Evolutionary conservation across 2,888 invertebrate genomes (phyloP).

Genomic region (Tanaodytes sp.): DNA sequence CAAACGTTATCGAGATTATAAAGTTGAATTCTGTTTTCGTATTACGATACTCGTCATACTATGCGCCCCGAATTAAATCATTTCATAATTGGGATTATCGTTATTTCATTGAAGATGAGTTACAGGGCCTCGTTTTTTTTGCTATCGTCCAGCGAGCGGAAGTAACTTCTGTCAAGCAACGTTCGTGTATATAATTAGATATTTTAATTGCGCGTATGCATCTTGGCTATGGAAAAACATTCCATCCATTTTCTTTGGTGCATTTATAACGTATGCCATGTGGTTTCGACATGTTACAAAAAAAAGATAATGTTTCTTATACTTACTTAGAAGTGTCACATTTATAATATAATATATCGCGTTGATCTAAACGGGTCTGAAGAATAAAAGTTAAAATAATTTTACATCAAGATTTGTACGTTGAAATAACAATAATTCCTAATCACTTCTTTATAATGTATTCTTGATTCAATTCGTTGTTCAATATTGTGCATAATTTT

Average conservation of each 20-base stretch:
- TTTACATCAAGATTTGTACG: no score
- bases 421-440: no score
- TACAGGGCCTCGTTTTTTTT: slow-evolving; percentile 35
- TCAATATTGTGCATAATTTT: not conserved
- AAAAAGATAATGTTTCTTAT: no score
- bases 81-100: slow-evolving; percentile 46
- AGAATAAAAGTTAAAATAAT: no score
- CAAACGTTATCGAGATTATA: slow-evolving; percentile 47
- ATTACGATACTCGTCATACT: slow-evolving; percentile 45
- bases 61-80: slow-evolving; percentile 35
- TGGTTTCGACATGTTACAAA: slow-evolving; percentile 1
- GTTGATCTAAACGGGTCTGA: no score
- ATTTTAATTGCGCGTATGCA: slow-evolving; percentile 14
- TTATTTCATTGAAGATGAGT: slow-evolving; percentile 36
- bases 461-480: no score
- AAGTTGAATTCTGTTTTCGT: slow-evolving; percentile 50
- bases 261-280: not conserved
- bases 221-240: not conserved
- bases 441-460: no score
- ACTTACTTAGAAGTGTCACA: no score
- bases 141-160: slow-evolving; percentile 17
- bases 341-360: no score
- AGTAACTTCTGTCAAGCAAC: slow-evolving; percentile 29
- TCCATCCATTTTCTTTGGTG: no score
- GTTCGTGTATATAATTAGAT: slow-evolving; percentile 32